Percentiles rank a stretch among this genome's conserved stretches.
phyloP scores from a whole-genome alignment of 2,113 vertebrate species.

The Excalfactoria chinensis region DNA sequence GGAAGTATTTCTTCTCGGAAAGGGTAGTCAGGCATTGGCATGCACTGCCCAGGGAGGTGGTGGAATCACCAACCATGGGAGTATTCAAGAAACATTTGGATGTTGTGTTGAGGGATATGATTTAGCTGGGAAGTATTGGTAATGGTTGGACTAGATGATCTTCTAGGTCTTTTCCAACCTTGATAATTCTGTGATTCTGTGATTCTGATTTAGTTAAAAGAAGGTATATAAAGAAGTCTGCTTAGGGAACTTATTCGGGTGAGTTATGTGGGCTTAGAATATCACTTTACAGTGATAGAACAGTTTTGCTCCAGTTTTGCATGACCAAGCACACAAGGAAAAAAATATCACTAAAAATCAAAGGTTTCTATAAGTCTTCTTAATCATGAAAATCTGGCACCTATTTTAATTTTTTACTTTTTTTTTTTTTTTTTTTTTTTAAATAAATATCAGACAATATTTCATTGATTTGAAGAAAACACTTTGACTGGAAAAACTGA shows the following conservation, averaged over 20 bases:
- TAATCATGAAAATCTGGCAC: neutral
- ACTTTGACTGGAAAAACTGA: neutral
- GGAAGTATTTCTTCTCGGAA: no score
- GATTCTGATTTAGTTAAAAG: no score
- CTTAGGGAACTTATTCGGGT: neutral
- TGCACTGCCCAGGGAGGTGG: no score
- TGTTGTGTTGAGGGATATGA: no score
- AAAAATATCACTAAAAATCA: neutral
- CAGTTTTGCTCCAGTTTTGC: neutral
- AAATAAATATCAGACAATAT: neutral
- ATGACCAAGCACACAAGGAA: neutral
- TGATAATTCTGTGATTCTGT: no score
- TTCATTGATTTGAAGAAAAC: neutral
- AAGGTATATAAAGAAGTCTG: neutral
- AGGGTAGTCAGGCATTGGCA: no score
- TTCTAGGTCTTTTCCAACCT: no score
- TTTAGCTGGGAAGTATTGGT: no score
- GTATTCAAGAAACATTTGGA: no score
- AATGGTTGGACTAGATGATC: no score
- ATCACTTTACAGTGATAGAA: neutral
- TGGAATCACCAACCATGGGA: no score
- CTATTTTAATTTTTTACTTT: no score
- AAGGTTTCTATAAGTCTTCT: neutral
- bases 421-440: neutral
- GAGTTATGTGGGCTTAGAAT: neutral